Evolutionary conservation across 1,140 invertebrate genomes (phyloP).

Genomic region (Halictus rubicundus): DNA sequence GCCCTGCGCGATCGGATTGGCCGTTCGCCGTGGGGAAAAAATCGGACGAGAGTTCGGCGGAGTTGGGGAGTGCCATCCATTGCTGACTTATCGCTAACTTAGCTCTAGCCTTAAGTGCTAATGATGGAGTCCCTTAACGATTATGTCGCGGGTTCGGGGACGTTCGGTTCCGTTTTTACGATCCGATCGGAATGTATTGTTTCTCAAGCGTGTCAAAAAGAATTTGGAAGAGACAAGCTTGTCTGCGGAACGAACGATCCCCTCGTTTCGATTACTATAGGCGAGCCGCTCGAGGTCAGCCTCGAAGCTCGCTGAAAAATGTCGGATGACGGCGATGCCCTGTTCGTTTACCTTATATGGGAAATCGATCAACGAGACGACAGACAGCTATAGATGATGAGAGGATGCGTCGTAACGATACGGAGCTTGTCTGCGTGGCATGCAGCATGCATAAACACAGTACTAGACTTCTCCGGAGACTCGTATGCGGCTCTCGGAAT

Average conservation of each 20-base stretch:
- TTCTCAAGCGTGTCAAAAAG: too few species aligned
- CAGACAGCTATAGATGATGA: constrained; percentile 27
- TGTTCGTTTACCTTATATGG: constrained; percentile 40
- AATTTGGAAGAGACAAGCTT: too few species aligned
- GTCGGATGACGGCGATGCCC: too few species aligned
- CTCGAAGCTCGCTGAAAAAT: background rate
- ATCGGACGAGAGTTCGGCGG: constrained; percentile 50
- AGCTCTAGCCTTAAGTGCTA: constrained; percentile 59
- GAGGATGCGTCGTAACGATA: constrained; percentile 54
- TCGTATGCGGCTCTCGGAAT: constrained; percentile 50
- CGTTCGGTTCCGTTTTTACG: constrained; percentile 13
- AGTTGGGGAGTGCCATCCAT: constrained; percentile 56
- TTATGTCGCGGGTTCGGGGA: constrained; percentile 35
- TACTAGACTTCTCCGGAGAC: constrained; percentile 34
- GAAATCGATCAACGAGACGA: constrained; percentile 44
- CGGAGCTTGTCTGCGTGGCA: constrained; percentile 46
- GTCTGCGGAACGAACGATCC: constrained; percentile 16
- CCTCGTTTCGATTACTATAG: too few species aligned
- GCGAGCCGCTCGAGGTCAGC: background rate
- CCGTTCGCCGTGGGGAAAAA: background rate
- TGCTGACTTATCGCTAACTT: constrained; percentile 66
- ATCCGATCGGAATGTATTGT: too few species aligned
- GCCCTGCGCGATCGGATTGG: background rate
- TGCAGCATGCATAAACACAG: constrained; percentile 62
- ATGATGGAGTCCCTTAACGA: constrained; percentile 48